phyloP scores from a whole-genome alignment of 2,888 invertebrate genomes.

The Synergus laeviventris region DNA sequence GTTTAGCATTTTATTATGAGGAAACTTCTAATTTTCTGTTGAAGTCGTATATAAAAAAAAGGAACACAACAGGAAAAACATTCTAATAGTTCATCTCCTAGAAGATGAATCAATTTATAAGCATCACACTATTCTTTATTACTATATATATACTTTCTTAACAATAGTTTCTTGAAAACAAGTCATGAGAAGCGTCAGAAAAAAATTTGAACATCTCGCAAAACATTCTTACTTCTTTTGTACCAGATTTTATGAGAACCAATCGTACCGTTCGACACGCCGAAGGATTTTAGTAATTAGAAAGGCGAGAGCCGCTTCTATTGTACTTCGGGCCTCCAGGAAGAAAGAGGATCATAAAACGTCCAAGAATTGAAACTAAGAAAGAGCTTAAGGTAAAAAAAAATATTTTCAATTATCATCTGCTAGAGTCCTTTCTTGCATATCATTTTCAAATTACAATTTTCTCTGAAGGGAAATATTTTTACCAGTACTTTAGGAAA shows the following conservation, averaged over 20 bases:
- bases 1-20: too few species aligned
- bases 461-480: neutral
- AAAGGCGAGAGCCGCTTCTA: conserved; percentile 27
- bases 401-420: neutral
- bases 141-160: neutral
- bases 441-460: neutral
- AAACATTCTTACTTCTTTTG: conserved; percentile 2
- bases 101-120: conserved; percentile 17
- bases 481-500: too few species aligned
- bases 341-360: conserved; percentile 15
- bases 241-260: conserved; percentile 31
- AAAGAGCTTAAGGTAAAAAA: neutral
- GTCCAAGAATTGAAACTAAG: conserved; percentile 19
- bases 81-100: too few species aligned
- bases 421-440: neutral
- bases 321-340: conserved; percentile 8
- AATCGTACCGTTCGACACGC: conserved; percentile 28
- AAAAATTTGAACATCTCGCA: neutral
- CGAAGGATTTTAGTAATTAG: conserved; percentile 31
- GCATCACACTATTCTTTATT: neutral
- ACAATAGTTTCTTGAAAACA: neutral
- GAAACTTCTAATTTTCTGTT: too few species aligned
- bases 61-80: too few species aligned
- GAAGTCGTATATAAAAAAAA: too few species aligned
- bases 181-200: neutral